A percentile compares a stretch with the other conserved stretches of the same genome.
These are phyloP conservation scores for Nasua narica DNA, from an alignment of 2,797 vertebrate species.

Conservation along the genomic window DNA sequence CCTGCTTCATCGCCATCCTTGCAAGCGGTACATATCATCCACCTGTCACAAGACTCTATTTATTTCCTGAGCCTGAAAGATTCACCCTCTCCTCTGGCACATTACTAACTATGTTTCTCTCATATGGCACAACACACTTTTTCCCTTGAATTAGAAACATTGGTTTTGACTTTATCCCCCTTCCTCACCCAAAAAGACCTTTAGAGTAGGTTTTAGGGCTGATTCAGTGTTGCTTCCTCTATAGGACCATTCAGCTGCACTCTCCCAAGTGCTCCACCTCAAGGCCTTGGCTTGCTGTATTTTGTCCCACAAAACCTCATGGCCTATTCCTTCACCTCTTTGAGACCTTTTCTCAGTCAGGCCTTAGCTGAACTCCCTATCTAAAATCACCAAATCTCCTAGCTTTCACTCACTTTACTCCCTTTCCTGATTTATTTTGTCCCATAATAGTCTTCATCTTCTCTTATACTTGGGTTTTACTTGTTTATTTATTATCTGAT, in stretches of 20 bases:
- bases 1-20: neutral
- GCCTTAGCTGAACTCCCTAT: neutral
- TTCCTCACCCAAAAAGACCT: neutral
- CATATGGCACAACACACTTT: neutral
- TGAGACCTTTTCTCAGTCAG: neutral
- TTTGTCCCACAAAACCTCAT: neutral
- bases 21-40: neutral
- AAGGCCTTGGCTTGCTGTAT: fast-evolving
- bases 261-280: no score
- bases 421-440: neutral
- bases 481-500: neutral
- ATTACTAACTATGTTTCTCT: neutral
- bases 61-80: neutral
- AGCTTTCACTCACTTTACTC: neutral
- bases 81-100: neutral
- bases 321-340: neutral
- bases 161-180: neutral
- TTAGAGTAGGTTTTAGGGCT: neutral
- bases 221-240: neutral
- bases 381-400: neutral
- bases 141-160: neutral
- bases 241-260: fast-evolving
- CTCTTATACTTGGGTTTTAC: neutral
- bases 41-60: neutral
- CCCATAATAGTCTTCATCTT: neutral